Evolutionary conservation across 2,797 vertebrate species (phyloP).

Genomic region (Uromys caudimaculatus): DNA sequence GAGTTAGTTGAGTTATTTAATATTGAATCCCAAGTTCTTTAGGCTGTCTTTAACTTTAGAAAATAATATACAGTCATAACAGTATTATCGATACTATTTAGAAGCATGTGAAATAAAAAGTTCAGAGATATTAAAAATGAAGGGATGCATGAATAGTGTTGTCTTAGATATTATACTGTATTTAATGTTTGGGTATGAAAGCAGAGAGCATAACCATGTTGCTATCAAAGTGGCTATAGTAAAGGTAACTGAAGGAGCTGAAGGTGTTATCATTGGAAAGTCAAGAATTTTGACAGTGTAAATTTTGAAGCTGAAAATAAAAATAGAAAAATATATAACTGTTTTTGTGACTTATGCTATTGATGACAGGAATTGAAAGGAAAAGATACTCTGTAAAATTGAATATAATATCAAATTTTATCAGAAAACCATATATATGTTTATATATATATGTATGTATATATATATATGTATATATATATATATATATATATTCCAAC

Average conservation of each 20-base stretch:
- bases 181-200: neutral
- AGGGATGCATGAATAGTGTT: neutral
- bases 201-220: neutral
- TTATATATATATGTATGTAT: neutral
- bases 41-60: constrained; percentile 33
- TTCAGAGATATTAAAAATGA: neutral
- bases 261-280: neutral
- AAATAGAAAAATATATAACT: neutral
- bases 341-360: constrained; percentile 31
- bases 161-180: neutral
- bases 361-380: neutral
- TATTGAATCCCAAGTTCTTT: neutral
- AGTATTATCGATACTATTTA: neutral
- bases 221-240: neutral
- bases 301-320: neutral
- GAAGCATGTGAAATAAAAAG: neutral
- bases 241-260: neutral
- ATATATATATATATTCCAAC: constrained; percentile 10
- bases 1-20: constrained; percentile 31
- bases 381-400: neutral
- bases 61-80: neutral
- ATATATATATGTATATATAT: neutral
- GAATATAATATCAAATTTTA: neutral
- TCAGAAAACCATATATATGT: neutral
- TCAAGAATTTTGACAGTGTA: neutral